These are phyloP conservation scores for Colistium nudipinnis DNA, from an alignment of 2,113 vertebrate species.

Conservation along the genomic window DNA sequence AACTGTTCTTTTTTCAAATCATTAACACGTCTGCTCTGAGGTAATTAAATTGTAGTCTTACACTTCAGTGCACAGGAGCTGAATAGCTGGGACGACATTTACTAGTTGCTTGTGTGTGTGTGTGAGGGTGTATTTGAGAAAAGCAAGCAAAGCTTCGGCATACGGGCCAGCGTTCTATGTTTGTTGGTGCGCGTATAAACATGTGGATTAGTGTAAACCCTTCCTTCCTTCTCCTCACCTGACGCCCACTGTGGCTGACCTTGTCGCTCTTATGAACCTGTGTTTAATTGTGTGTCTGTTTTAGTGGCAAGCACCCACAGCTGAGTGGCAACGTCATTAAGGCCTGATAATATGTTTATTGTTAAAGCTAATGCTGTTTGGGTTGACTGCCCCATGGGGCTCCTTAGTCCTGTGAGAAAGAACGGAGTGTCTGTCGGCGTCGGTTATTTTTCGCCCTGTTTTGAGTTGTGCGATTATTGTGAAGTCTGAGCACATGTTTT, in stretches of 20 bases:
- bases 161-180: too few species aligned
- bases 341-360: slow-evolving; percentile 74
- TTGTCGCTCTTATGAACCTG: slow-evolving; percentile 39
- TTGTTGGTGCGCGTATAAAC: slow-evolving; percentile 20
- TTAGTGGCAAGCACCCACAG: slow-evolving; percentile 34
- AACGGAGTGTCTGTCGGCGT: slow-evolving; percentile 13
- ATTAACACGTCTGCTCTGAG: slow-evolving; percentile 40
- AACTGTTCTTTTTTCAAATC: background rate
- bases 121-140: slow-evolving; percentile 16
- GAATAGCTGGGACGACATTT: slow-evolving; percentile 42
- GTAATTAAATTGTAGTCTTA: slow-evolving; percentile 54
- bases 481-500: slow-evolving; percentile 14
- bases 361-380: slow-evolving; percentile 60
- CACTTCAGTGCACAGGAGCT: slow-evolving; percentile 35
- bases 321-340: slow-evolving; percentile 69
- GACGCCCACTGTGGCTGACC: slow-evolving; percentile 32
- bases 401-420: slow-evolving; percentile 16
- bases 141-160: background rate
- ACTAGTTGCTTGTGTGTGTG: slow-evolving; percentile 16
- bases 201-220: slow-evolving; percentile 12
- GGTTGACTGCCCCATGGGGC: slow-evolving; percentile 25
- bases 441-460: slow-evolving; percentile 9
- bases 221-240: slow-evolving; percentile 46
- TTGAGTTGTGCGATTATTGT: slow-evolving; percentile 26
- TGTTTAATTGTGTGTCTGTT: slow-evolving; percentile 35